Conservation (phyloP, 1,140 invertebrate species). For the Drosophila paulistorum region DNA sequence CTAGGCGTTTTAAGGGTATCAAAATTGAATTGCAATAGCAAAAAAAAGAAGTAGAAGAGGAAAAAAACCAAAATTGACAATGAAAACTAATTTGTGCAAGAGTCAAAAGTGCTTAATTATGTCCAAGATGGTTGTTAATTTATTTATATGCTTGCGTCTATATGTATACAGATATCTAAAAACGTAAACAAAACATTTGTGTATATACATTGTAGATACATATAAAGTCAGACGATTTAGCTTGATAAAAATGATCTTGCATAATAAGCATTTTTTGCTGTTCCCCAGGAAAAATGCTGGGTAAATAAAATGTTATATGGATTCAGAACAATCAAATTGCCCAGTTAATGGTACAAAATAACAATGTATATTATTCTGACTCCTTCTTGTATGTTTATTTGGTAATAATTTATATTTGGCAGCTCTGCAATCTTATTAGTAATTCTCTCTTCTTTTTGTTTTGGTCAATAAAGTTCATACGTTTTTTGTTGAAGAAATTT, state of each 20-base stretch:
- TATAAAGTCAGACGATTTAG: neutral
- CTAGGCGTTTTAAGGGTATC: neutral
- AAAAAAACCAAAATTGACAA: constrained; percentile 17
- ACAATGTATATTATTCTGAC: too few species aligned
- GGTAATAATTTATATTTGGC: too few species aligned
- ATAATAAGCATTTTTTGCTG: neutral
- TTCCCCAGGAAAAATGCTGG: neutral
- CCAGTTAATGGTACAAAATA: too few species aligned
- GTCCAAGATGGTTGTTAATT: constrained; percentile 15
- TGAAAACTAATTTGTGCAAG: constrained; percentile 16
- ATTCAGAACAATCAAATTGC: too few species aligned
- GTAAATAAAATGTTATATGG: neutral
- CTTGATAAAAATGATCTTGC: constrained; percentile 4
- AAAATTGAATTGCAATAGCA: constrained; percentile 28
- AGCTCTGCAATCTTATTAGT: too few species aligned
- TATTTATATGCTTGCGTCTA: neutral
- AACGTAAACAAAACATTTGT: neutral
- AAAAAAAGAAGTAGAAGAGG: constrained; percentile 25
- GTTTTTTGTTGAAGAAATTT: too few species aligned
- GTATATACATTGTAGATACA: neutral
- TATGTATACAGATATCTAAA: neutral
- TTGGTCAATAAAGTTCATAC: neutral
- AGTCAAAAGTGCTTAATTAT: constrained; percentile 27
- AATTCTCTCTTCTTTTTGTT: neutral
- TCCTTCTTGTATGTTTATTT: too few species aligned